phyloP scores from a whole-genome alignment of 1,140 invertebrate genomes.

The Samia ricini region DNA sequence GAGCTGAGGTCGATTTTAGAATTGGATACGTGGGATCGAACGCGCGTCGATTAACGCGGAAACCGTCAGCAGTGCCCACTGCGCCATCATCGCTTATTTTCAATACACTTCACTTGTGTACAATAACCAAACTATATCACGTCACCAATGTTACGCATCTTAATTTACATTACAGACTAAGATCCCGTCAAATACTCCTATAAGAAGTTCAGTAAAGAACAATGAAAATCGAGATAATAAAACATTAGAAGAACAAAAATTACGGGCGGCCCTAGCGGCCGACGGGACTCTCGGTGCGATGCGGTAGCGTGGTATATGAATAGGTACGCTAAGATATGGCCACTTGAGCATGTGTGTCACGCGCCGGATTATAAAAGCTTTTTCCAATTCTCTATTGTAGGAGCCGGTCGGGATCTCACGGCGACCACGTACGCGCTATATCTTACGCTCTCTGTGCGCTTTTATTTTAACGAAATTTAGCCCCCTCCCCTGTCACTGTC shows the following conservation, averaged over 20 bases:
- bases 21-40: no score
- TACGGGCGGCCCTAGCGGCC: conserved; percentile 9
- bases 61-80: no score
- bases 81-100: no score
- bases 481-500: conserved; percentile 64
- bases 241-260: conserved; percentile 25
- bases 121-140: no score
- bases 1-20: no score
- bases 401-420: conserved; percentile 53
- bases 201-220: conserved; percentile 5
- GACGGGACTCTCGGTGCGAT: conserved; percentile 3
- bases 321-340: conserved; percentile 30
- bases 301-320: no score
- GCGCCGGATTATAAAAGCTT: conserved; percentile 76
- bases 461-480: conserved; percentile 76
- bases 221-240: conserved; percentile 18
- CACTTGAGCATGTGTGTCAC: conserved; percentile 68
- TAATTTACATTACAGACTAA: no score
- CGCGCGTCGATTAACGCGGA: no score
- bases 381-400: conserved; percentile 75
- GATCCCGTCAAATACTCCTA: no score
- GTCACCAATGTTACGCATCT: no score
- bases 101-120: no score
- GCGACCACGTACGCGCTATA: conserved; percentile 74
- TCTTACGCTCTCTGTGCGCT: conserved; percentile 70